Percentiles rank a stretch among this genome's conserved stretches.
These are phyloP conservation scores for Aphidoletes aphidimyza DNA, from an alignment of 2,888 invertebrate genomes.

Conservation along the genomic window DNA sequence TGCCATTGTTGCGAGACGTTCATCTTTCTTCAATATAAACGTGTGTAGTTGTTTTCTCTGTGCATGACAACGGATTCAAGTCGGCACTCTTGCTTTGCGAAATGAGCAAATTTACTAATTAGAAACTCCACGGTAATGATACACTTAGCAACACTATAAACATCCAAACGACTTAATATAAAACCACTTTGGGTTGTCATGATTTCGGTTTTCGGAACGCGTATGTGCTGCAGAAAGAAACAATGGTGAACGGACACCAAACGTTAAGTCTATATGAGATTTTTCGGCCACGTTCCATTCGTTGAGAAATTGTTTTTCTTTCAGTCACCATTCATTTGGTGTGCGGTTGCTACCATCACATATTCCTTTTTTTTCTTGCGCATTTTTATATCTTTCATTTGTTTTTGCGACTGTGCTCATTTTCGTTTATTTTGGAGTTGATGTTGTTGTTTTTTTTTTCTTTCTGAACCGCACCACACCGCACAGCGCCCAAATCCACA, in stretches of 20 bases:
- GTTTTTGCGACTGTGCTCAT: too few relatives aligned
- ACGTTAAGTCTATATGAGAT: not conserved
- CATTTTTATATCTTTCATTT: too few relatives aligned
- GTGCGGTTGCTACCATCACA: too few relatives aligned
- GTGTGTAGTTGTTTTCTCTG: not conserved
- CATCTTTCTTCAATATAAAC: not conserved
- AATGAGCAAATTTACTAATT: constrained; percentile 53
- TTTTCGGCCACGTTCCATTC: too few relatives aligned
- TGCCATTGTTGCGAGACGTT: not conserved
- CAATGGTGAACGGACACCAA: not conserved
- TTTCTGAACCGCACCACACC: too few relatives aligned
- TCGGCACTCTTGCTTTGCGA: not conserved
- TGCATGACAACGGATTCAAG: not conserved
- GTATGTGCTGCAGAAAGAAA: not conserved
- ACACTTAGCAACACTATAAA: constrained; percentile 53
- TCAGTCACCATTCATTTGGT: too few relatives aligned
- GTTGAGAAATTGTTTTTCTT: too few relatives aligned
- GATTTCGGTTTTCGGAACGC: not conserved
- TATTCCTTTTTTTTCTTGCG: too few relatives aligned
- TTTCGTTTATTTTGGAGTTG: too few relatives aligned
- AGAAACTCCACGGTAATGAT: constrained; percentile 51
- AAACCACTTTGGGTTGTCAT: constrained; percentile 51
- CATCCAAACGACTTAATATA: constrained; percentile 46
- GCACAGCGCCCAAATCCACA: too few relatives aligned
- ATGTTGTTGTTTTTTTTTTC: not conserved